Base-by-base conservation (phyloP, 2,113 vertebrate species). In the Megaceryle maxima region DNA sequence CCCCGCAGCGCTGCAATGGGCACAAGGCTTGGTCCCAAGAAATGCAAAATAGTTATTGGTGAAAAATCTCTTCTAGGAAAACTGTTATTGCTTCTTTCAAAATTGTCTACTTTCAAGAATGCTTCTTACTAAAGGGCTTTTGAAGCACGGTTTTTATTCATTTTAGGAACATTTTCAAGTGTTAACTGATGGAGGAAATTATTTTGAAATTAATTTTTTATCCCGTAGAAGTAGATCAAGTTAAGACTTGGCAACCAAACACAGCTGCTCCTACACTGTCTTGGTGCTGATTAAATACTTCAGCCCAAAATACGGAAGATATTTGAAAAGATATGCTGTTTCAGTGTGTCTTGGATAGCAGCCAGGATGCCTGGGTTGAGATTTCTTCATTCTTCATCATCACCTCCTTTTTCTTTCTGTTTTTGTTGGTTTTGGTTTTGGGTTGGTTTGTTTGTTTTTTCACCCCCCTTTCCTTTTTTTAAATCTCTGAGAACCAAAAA, bases 101-200 rank as follows among this genome's bases (percentile, higher is more conserved):
- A 91, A 51, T 3, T 26, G 5, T 56, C 18, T 1, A 4, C 9
- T 82, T 77, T 50, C n/a, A 70, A 25, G 21, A 63, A 19, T 0
- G 1, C 1, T 70, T 37, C 46, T 55, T 9, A 3, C 0, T 0
- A 18, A 41, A 67, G 16, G 1, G 1, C 31, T 68, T 75, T 51
- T 12, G 19, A 56, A 85, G 3, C 6, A 21, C 5, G 4, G 0
- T 76, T 87, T 77, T 62, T 57, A 41, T 62, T 77, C 19, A 20
- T 74, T 73, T 86, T 31, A 60, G 39, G 59, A 83, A 50, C 15
- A 25, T 46, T 82, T 77, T 68, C 72, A 88, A 83, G 55, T 25
- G 57, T n/a, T 43, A 79, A 29, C 37, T 25, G 53, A 31, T 8
- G 7, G 44, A 82, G 25, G 29, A 56, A 67, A 6, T 46, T 2